These are phyloP conservation scores for Callinectes sapidus DNA, from an alignment of 2,888 invertebrate genomes.

Conservation along the genomic window DNA sequence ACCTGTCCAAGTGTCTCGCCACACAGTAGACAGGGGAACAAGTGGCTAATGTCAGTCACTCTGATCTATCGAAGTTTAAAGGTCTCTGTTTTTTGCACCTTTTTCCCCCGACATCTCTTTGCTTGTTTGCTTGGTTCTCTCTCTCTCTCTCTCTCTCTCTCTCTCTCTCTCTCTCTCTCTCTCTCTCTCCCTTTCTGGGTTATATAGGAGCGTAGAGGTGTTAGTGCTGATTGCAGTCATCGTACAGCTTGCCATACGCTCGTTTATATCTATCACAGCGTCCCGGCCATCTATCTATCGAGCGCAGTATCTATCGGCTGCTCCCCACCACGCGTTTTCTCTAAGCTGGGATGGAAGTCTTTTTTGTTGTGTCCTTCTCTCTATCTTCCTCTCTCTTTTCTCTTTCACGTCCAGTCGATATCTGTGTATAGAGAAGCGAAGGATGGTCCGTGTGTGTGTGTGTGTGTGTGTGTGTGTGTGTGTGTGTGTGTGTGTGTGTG, in stretches of 20 bases:
- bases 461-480: constrained; percentile 21
- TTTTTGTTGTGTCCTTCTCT: too few species aligned
- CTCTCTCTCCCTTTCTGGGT: too few species aligned
- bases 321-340: too few species aligned
- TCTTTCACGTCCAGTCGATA: background rate
- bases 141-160: constrained; percentile 34
- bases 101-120: background rate
- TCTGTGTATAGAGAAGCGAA: background rate
- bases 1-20: background rate
- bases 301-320: too few species aligned
- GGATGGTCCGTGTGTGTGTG: background rate
- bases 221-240: too few species aligned
- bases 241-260: too few species aligned
- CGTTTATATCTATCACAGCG: too few species aligned
- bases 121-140: background rate
- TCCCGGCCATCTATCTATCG: too few species aligned
- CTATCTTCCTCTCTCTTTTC: background rate
- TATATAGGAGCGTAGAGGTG: too few species aligned
- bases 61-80: background rate
- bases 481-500: constrained; percentile 21
- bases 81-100: background rate
- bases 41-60: background rate
- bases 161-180: too few species aligned
- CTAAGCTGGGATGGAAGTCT: too few species aligned
- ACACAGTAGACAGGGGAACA: background rate